Evolutionary conservation across 2,888 invertebrate species (phyloP).

Genomic region (Amiota minor): DNA sequence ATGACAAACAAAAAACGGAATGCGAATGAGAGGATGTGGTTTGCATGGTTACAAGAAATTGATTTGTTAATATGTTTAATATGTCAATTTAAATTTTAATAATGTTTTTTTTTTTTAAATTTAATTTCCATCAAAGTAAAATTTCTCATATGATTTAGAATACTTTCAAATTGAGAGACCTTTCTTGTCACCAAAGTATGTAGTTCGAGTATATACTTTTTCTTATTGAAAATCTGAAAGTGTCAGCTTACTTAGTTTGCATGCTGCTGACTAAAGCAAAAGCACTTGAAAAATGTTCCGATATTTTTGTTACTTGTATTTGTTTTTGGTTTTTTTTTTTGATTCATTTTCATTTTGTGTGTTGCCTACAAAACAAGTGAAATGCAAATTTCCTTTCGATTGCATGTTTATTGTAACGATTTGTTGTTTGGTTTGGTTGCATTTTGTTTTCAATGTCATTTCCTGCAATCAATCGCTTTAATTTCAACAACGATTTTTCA

Average conservation of each 20-base stretch:
- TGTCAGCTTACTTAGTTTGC: too few relatives aligned
- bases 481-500: slow-evolving; percentile 42
- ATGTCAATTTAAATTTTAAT: too few relatives aligned
- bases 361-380: slow-evolving; percentile 52
- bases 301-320: neutral
- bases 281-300: slow-evolving; percentile 8
- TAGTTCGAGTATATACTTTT: neutral
- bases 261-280: neutral
- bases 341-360: neutral
- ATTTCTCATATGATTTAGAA: too few relatives aligned
- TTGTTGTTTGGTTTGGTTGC: slow-evolving; percentile 3
- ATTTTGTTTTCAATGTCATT: slow-evolving; percentile 42
- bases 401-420: slow-evolving; percentile 51
- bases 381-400: slow-evolving; percentile 63
- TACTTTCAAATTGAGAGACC: too few relatives aligned
- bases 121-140: too few relatives aligned
- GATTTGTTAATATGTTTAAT: too few relatives aligned
- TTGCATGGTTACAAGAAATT: too few relatives aligned
- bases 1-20: too few relatives aligned
- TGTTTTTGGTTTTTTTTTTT: too few relatives aligned
- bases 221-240: too few relatives aligned
- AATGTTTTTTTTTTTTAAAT: too few relatives aligned
- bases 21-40: too few relatives aligned
- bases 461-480: slow-evolving; percentile 61
- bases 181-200: neutral